Conservation (phyloP, 2,797 vertebrate species). For the Peromyscus eremicus region DNA sequence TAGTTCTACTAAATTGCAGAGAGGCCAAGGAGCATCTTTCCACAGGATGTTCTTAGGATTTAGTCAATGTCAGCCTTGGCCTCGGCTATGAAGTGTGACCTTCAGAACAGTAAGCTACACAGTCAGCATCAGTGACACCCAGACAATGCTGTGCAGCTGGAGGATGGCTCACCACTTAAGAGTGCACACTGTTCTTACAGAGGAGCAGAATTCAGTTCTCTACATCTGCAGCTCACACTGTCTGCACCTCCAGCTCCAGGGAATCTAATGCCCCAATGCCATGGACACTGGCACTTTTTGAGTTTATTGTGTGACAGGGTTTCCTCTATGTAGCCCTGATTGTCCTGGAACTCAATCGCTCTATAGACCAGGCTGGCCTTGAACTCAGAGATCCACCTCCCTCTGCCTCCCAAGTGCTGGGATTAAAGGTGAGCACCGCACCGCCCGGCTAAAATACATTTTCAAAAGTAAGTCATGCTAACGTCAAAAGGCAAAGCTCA, state of each 20-base stretch:
- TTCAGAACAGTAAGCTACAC: background rate
- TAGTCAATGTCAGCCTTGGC: background rate
- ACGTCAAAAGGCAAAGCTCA: background rate
- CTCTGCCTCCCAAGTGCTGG: background rate
- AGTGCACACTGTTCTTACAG: background rate
- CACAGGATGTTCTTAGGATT: background rate
- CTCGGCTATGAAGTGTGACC: background rate
- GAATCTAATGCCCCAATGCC: background rate
- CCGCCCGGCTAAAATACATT: background rate
- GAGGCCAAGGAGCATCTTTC: background rate
- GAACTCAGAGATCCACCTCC: background rate
- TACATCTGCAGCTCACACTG: background rate
- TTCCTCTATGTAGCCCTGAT: background rate
- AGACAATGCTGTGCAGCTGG: background rate
- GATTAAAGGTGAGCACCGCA: background rate
- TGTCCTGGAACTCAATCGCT: background rate
- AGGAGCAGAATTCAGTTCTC: background rate
- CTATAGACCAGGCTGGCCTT: background rate
- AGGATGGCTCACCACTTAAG: background rate
- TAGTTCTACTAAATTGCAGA: slow-evolving; percentile 44
- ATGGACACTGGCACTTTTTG: background rate
- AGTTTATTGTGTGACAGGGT: background rate
- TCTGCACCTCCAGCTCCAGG: background rate
- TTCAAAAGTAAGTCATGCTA: background rate
- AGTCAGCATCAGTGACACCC: background rate